Evolutionary conservation across 1,140 invertebrate genomes (phyloP).

Genomic region (Rhyacophila brunnea): DNA sequence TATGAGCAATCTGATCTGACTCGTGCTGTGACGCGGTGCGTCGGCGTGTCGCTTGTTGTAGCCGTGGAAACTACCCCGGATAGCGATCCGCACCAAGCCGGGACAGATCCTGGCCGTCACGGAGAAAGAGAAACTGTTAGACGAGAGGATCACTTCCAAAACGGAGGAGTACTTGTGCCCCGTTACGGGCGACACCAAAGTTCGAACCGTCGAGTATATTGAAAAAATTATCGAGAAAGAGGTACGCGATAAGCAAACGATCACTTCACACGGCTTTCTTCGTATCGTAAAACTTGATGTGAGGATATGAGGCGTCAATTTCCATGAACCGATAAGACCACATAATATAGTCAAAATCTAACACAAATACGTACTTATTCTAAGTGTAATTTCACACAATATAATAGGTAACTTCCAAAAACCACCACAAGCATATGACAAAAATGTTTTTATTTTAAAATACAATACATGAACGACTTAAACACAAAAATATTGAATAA

Average conservation of each 20-base stretch:
- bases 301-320: too few species aligned
- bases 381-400: too few species aligned
- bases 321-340: too few species aligned
- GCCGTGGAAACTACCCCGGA: constrained; percentile 64
- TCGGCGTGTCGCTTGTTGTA: constrained; percentile 20
- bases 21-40: constrained; percentile 11
- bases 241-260: constrained; percentile 60
- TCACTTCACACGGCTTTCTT: background rate
- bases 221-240: constrained; percentile 94
- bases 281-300: too few species aligned
- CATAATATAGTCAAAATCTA: too few species aligned
- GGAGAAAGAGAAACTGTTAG: constrained; percentile 85
- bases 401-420: too few species aligned
- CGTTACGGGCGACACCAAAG: constrained; percentile 76
- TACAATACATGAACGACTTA: too few species aligned
- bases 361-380: too few species aligned
- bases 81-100: constrained; percentile 78
- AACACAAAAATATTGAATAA: too few species aligned
- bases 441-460: too few species aligned
- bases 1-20: background rate
- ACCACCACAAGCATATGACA: too few species aligned
- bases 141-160: constrained; percentile 81
- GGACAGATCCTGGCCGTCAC: constrained; percentile 77
- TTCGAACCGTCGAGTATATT: constrained; percentile 88
- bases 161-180: constrained; percentile 88